These are phyloP conservation scores for Hemicentrotus pulcherrimus DNA, from an alignment of 35 echinoderm and acorn worm genomes.

Conservation along the genomic window DNA sequence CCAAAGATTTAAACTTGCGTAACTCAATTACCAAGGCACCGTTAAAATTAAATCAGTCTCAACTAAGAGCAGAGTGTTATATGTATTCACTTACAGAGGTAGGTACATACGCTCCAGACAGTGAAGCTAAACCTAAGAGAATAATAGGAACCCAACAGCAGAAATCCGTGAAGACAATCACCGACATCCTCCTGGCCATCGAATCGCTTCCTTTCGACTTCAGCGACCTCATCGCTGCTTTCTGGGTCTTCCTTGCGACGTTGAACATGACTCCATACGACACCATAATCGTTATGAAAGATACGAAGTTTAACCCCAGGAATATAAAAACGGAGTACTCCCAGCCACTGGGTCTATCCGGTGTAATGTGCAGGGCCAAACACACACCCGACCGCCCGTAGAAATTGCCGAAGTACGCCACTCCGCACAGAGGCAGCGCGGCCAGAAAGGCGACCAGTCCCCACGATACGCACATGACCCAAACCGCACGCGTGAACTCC, in stretches of 20 bases:
- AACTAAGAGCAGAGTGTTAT: neutral
- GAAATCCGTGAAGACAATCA: conserved; percentile 96
- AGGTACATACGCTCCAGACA: conserved; percentile 77
- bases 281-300: conserved; percentile 75
- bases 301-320: conserved; percentile 81
- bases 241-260: conserved; percentile 90
- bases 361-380: conserved; percentile 89
- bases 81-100: conserved; percentile 61
- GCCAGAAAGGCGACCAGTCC: conserved; percentile 70
- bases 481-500: conserved; percentile 74
- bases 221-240: conserved; percentile 66
- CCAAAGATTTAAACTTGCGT: no score
- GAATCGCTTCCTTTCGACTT: conserved; percentile 70
- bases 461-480: conserved; percentile 86
- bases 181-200: conserved; percentile 92
- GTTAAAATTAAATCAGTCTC: no score
- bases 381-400: conserved; percentile 94
- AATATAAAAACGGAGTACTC: conserved; percentile 95
- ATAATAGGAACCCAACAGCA: conserved; percentile 98
- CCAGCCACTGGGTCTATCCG: conserved; percentile 78
- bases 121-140: conserved; percentile 81
- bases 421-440: conserved; percentile 67
- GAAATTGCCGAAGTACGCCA: conserved; percentile 92
- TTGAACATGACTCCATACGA: conserved; percentile 93
- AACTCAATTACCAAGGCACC: no score